These are phyloP conservation scores for Terebella lapidaria DNA, from an alignment of 2,888 invertebrate genomes.

Conservation along the genomic window DNA sequence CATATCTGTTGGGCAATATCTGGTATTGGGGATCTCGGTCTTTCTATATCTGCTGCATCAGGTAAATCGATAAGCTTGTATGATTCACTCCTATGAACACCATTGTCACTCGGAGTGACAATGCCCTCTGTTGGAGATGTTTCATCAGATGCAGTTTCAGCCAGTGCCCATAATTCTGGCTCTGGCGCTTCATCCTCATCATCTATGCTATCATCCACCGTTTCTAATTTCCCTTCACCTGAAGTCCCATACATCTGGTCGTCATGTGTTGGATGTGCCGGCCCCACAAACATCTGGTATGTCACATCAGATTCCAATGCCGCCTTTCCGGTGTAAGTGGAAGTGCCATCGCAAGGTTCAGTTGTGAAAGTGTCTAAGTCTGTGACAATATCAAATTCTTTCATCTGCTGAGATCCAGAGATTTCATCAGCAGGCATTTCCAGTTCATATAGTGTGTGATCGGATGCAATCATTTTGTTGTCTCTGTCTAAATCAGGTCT, in stretches of 20 bases:
- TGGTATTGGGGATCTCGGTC: constrained; percentile 57
- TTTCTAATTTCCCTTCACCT: neutral
- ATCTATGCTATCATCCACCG: neutral
- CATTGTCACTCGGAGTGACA: constrained; percentile 3
- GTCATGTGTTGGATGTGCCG: neutral
- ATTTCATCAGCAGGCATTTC: constrained; percentile 52
- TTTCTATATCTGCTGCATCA: constrained; percentile 57
- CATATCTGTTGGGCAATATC: constrained; percentile 27
- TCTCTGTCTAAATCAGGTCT: constrained; percentile 24
- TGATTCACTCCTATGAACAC: no score
- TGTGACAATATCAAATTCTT: neutral
- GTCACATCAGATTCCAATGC: constrained; percentile 22
- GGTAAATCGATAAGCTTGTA: no score
- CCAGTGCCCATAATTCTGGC: constrained; percentile 11
- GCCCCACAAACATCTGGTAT: constrained; percentile 13
- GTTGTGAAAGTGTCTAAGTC: neutral
- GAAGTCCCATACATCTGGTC: neutral
- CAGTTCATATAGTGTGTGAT: constrained; percentile 52
- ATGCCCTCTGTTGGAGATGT: constrained; percentile 1
- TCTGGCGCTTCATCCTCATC: constrained; percentile 8
- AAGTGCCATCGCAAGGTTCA: neutral
- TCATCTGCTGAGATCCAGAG: neutral
- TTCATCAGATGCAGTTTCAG: constrained; percentile 10
- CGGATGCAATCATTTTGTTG: constrained; percentile 33
- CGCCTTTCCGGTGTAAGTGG: constrained; percentile 17